A percentile compares a stretch with the other conserved stretches of the same genome.
These are phyloP conservation scores for Ctenosaura bakeri DNA, from an alignment of 2,797 vertebrate species.

Conservation along the genomic window DNA sequence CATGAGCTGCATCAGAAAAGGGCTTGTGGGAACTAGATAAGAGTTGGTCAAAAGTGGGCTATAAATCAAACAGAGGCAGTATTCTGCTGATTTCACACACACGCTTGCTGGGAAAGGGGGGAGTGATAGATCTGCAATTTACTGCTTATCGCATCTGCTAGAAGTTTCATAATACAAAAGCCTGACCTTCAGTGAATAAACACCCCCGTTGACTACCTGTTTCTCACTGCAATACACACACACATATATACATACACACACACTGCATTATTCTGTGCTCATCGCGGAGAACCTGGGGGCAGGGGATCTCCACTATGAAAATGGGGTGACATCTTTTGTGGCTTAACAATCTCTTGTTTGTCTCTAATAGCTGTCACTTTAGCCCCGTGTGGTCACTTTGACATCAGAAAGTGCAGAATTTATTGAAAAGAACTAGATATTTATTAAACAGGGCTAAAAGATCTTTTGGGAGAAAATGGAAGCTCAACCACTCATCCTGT, in stretches of 20 bases:
- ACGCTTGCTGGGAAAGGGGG: conserved; percentile 62
- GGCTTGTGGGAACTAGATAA: conserved; percentile 96
- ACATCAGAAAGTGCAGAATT: conserved; percentile 60
- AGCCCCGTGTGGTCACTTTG: conserved; percentile 63
- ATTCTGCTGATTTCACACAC: conserved; percentile 89
- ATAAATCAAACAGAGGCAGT: conserved; percentile 93
- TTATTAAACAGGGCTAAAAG: conserved; percentile 69
- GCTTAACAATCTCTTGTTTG: conserved; percentile 65
- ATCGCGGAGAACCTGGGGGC: conserved; percentile 49
- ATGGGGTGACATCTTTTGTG: conserved; percentile 57
- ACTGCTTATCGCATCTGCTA: conserved; percentile 90
- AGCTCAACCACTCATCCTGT: conserved; percentile 38
- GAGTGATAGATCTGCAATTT: conserved; percentile 90
- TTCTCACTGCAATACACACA: conserved; percentile 72
- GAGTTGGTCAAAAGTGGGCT: conserved; percentile 90
- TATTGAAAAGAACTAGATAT: conserved; percentile 70
- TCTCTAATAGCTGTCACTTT: conserved; percentile 66
- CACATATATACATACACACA: background rate
- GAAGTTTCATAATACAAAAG: conserved; percentile 91
- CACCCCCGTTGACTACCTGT: conserved; percentile 79
- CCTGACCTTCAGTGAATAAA: conserved; percentile 91
- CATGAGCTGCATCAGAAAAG: conserved; percentile 90
- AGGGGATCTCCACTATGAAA: conserved; percentile 38
- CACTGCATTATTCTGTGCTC: conserved; percentile 22
- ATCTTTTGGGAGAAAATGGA: conserved; percentile 59